Base-by-base conservation (phyloP, 2,797 vertebrate genomes). In the Cyprinella venusta region DNA sequence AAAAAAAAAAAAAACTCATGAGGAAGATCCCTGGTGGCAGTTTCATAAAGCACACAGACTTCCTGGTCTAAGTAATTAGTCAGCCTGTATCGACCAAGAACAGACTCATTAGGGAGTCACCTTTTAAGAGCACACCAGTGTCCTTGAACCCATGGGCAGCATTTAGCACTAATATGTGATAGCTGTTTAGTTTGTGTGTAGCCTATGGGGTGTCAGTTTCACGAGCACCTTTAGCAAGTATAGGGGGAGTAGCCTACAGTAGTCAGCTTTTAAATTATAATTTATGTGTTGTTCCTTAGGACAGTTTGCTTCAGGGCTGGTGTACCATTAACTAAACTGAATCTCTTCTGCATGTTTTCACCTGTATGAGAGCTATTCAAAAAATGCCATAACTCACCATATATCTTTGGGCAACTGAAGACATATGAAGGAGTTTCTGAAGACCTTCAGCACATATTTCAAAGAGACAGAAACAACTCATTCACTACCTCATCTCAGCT, bases 301-400 rank as follows among this genome's bases (percentile, higher is more conserved):
- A 93, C 92, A 93, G 90, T 93, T 90, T 91, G 90, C 92, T 92
- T 84, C 91, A 91, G 92, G 93, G 92, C 6, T 24, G 91, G 24
- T 87, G 89, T 59, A 88, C 78, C 85, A 91, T 92, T 93, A 92
- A 87, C 89, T 89, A 91, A 91, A 91, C 85, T 87, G 89, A 79
- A 82, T 89, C 84, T 91, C 86, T 86, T 86, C 75, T 71, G 86
- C 94, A 69, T 92, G 94, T 94, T 93, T 93, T 91, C 92, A 94
- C 94, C 92, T 95, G 94, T 91, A 91, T 82, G 70, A n/a, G 85
- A 93, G 88, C 90, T 92, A 94, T 94, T 91, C 87, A 88, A 93
- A 90, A 90, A 92, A 95, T 95, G 92, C 88, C 89, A 90, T 74
- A 89, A 88, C 90, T 90, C 89, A 86, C 87, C 67, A 79, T 80